Percentiles rank a stretch among this genome's conserved stretches.
These are phyloP conservation scores for Eptatretus burgeri DNA, from an alignment of 2,113 vertebrate species.

Conservation along the genomic window DNA sequence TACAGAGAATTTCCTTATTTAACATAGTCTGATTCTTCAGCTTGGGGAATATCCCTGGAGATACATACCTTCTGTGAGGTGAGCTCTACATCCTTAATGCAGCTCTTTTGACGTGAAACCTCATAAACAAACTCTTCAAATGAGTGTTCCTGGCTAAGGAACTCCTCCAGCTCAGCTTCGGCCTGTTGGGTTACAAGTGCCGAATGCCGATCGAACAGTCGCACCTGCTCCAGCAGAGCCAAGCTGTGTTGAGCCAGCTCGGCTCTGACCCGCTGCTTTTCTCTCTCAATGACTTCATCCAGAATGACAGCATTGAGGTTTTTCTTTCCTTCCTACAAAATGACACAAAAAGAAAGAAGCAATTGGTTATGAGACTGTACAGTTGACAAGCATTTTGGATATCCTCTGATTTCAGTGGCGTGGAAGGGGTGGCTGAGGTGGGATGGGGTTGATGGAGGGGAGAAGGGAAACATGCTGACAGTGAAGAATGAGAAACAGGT, in stretches of 20 bases:
- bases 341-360: background rate
- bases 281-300: slow-evolving; percentile 24
- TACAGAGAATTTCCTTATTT: too few relatives aligned
- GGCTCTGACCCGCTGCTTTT: slow-evolving; percentile 21
- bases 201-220: slow-evolving; percentile 32
- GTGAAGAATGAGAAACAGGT: too few relatives aligned
- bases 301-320: slow-evolving; percentile 31
- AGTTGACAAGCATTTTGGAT: background rate
- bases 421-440: background rate
- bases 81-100: slow-evolving; percentile 33
- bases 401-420: background rate
- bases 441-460: too few relatives aligned
- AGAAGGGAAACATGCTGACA: too few relatives aligned
- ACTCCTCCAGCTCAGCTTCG: slow-evolving; percentile 25
- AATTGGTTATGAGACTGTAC: background rate
- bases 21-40: too few relatives aligned
- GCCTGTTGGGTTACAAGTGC: slow-evolving; percentile 29
- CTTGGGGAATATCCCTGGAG: too few relatives aligned
- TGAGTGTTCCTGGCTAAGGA: slow-evolving; percentile 24
- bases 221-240: slow-evolving; percentile 23
- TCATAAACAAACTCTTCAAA: slow-evolving; percentile 33
- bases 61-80: slow-evolving; percentile 24
- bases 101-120: slow-evolving; percentile 27
- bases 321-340: slow-evolving; percentile 9
- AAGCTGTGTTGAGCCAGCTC: slow-evolving; percentile 23